Evolutionary conservation across 2,113 vertebrate species (phyloP).

Genomic region (Ictalurus punctatus): DNA sequence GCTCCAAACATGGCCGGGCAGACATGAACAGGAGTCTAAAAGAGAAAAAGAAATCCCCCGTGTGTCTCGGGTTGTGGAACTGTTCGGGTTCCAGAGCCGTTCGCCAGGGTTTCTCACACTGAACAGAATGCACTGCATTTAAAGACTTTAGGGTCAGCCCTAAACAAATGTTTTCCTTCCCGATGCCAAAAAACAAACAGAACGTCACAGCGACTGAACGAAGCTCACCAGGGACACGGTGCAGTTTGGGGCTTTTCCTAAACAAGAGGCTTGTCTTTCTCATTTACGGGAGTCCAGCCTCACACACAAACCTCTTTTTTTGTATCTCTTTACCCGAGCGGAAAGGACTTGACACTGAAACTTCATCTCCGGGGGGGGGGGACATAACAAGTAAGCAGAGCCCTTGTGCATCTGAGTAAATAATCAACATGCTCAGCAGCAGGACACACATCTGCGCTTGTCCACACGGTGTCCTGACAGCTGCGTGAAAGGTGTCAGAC

Average conservation of each 20-base stretch:
- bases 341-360: constrained; percentile 36
- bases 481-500: not conserved
- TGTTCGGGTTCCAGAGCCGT: constrained; percentile 28
- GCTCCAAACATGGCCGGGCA: constrained; percentile 45
- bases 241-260: constrained; percentile 41
- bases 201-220: constrained; percentile 35
- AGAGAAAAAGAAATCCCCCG: constrained; percentile 45
- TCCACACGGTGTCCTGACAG: constrained; percentile 18
- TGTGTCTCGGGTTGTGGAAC: constrained; percentile 21
- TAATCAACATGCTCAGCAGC: constrained; percentile 22
- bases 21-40: constrained; percentile 54
- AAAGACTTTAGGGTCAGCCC: constrained; percentile 40
- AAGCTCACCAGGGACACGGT: constrained; percentile 33
- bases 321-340: constrained; percentile 25
- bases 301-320: not conserved
- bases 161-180: constrained; percentile 56
- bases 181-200: constrained; percentile 54
- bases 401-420: constrained; percentile 38
- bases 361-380: constrained; percentile 6
- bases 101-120: constrained; percentile 29
- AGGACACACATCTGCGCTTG: constrained; percentile 22
- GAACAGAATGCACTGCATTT: constrained; percentile 44
- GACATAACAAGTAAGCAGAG: constrained; percentile 15
- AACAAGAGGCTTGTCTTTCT: constrained; percentile 41
- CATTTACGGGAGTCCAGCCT: constrained; percentile 19